Evolutionary conservation across 2,888 invertebrate species (phyloP), one percentile per base, ranked within the genome.

Genomic region (Blera fallax): DNA sequence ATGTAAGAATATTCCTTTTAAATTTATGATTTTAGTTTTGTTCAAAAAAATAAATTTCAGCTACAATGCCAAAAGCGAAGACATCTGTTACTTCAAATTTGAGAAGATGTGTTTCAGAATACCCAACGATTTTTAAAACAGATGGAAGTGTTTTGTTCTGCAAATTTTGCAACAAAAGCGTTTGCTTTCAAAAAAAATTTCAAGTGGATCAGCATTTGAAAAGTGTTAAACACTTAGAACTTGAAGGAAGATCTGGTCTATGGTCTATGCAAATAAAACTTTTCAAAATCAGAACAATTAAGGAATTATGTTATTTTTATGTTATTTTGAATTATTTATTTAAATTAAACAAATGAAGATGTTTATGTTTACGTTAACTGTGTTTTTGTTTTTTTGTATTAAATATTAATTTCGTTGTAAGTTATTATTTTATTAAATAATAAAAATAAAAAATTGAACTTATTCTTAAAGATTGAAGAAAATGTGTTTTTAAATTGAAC

Each of bases 161-260:
- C 78, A 78, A 78, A 78, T 32, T 62, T 50, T 60, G 78, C 40
- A 78, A 78, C 52, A 78, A 50, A 62, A n/a, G 32, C 27, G 70
- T 78, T 21, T 48, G 58, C 6, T 43, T 40, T 27, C 40, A 69
- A 21, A 70, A 43, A 50, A 70, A 45, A 32, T 60, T 58, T 40
- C 14, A 27, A 34, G 48, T 69, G n/a, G 45, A 56, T 52, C 60
- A 54, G 29, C 76, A 76, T 43, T 29, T 67, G n/a, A 52, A 32
- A 52, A 74, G 74, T 50, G 29, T 29, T 11, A 73, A 45, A 27
- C 62, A 74, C 48, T 48, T 50, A 48, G 52, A 74, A 43, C 43
- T 56, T 52, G 14, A 67, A 16, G 18, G 29, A 45, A 37, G 45
- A 76, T n/a, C n/a, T n/a, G n/a, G n/a, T n/a, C n/a, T 24, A 56